Evolutionary conservation across 2,113 vertebrate species (phyloP).

Genomic region (Cephalopterus ornatus): DNA sequence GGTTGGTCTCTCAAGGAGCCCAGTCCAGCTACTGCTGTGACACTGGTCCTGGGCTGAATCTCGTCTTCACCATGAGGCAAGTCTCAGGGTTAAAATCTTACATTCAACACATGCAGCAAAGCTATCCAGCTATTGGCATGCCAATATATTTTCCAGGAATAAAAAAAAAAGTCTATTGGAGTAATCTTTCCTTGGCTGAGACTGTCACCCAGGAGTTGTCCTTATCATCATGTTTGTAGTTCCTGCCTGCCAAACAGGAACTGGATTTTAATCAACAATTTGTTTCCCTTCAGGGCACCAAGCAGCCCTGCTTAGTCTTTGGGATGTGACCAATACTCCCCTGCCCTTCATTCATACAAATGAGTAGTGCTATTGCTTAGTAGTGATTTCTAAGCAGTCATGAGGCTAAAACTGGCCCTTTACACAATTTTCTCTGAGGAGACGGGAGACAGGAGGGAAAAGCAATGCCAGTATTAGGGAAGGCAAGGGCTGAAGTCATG

Average conservation of each 20-base stretch:
- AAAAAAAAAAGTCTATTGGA: not conserved
- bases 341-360: constrained; percentile 25
- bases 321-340: constrained; percentile 44
- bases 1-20: not conserved
- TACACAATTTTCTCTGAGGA: not conserved
- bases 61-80: not conserved
- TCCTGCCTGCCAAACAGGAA: constrained; percentile 49
- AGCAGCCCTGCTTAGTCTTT: constrained; percentile 30
- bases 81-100: not conserved
- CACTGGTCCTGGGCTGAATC: not conserved
- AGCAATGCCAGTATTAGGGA: not conserved
- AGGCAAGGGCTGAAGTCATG: not conserved
- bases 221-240: not conserved
- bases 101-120: not conserved
- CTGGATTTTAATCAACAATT: constrained; percentile 64
- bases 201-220: constrained; percentile 18
- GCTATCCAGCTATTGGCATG: not conserved
- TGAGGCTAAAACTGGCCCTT: not conserved
- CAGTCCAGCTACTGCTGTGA: not conserved
- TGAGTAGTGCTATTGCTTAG: not conserved
- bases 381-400: constrained; percentile 11
- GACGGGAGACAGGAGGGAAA: not conserved
- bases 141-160: not conserved
- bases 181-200: constrained; percentile 24
- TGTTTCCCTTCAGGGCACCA: constrained; percentile 45